A percentile compares a stretch with the other conserved stretches of the same genome.
phyloP scores from a whole-genome alignment of 2,888 invertebrate species.

The Agriopis aurantiaria region DNA sequence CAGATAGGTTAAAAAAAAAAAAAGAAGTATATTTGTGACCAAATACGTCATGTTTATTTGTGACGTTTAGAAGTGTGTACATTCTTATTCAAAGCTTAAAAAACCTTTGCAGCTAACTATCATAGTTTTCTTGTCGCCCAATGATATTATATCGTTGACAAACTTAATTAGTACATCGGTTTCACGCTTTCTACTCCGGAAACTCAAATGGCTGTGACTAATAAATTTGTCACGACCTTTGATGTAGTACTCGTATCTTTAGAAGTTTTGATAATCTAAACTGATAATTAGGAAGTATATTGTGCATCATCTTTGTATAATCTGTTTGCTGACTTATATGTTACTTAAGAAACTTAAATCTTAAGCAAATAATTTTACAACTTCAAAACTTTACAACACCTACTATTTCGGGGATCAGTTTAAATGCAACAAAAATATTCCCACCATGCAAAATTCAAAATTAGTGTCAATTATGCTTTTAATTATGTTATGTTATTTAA shows the following conservation, averaged over 20 bases:
- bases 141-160: slow-evolving; percentile 33
- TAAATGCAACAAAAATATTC: too few relatives aligned
- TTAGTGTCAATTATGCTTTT: too few relatives aligned
- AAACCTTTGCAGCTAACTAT: not conserved
- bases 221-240: slow-evolving; percentile 60
- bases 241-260: slow-evolving; percentile 25
- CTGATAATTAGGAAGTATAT: not conserved
- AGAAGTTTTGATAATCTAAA: slow-evolving; percentile 8
- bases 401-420: too few relatives aligned
- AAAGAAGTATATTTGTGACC: too few relatives aligned
- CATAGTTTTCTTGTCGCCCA: not conserved
- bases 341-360: too few relatives aligned
- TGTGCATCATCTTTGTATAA: not conserved
- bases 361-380: too few relatives aligned
- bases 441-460: too few relatives aligned
- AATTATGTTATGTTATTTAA: too few relatives aligned
- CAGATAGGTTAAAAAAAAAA: too few relatives aligned
- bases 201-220: slow-evolving; percentile 44
- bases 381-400: too few relatives aligned
- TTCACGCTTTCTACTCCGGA: slow-evolving; percentile 42
- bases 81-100: not conserved
- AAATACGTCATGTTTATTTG: too few relatives aligned
- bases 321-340: too few relatives aligned
- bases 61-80: not conserved
- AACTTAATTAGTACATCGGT: slow-evolving; percentile 52